Percentiles rank a stretch among this genome's conserved stretches.
These are phyloP conservation scores for Apodemus agrarius DNA, from an alignment of 2,797 vertebrate genomes.

Conservation along the genomic window DNA sequence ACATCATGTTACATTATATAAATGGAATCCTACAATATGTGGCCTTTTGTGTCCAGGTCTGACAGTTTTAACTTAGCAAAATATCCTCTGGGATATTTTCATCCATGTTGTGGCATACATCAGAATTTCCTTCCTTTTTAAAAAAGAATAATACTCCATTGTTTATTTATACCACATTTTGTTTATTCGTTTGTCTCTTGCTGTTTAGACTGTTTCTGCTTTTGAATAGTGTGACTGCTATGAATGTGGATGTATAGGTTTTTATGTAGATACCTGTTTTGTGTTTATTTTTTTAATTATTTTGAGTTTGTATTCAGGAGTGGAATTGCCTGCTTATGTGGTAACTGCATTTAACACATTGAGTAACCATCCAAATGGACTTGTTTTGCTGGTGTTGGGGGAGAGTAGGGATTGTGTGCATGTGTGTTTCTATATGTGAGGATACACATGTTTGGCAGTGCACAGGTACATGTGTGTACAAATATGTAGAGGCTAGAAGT, in stretches of 20 bases:
- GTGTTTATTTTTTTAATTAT: neutral
- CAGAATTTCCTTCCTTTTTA: constrained; percentile 14
- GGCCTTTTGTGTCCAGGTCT: constrained; percentile 1
- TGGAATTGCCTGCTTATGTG: neutral
- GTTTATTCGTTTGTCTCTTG: neutral
- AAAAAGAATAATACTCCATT: neutral
- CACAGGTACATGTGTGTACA: neutral
- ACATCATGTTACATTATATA: constrained; percentile 7
- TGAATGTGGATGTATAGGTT: neutral
- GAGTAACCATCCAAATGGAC: neutral
- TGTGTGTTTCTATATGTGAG: neutral
- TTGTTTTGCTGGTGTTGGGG: neutral
- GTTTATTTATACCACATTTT: neutral
- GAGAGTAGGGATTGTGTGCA: neutral
- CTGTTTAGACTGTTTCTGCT: neutral
- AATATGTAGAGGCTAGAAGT: neutral
- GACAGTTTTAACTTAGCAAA: constrained; percentile 1
- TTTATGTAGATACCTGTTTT: neutral
- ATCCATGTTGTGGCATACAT: neutral
- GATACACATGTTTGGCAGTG: neutral
- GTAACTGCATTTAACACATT: neutral
- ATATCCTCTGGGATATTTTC: neutral
- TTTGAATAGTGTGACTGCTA: neutral
- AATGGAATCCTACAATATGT: neutral
- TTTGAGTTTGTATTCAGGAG: constrained; percentile 17